A percentile compares a stretch with the other conserved stretches of the same genome.
These are phyloP conservation scores for Eucidaris tribuloides DNA, from an alignment of 35 echinoderm and acorn worm species.

Conservation along the genomic window DNA sequence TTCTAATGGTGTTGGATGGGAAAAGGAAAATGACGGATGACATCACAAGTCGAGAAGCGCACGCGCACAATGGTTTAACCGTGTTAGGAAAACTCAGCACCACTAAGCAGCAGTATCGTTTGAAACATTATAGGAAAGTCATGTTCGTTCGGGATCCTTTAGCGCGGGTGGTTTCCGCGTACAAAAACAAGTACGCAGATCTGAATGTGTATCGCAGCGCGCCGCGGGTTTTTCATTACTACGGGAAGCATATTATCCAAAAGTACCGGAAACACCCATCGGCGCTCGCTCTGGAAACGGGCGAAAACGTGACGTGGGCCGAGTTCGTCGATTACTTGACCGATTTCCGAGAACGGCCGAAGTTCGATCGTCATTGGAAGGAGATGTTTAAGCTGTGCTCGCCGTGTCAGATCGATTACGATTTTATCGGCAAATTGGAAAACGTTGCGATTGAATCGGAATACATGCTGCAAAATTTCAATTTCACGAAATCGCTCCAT, in stretches of 20 bases:
- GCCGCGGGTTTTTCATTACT: constrained; percentile 17
- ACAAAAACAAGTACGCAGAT: constrained; percentile 71
- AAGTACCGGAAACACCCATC: constrained; percentile 58
- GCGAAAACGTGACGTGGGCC: constrained; percentile 56
- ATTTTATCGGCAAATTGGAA: constrained; percentile 74
- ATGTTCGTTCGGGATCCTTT: constrained; percentile 78
- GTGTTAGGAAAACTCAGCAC: constrained; percentile 11
- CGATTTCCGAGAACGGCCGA: constrained; percentile 12
- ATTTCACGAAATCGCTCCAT: not conserved
- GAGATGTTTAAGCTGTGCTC: constrained; percentile 79
- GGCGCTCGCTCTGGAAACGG: constrained; percentile 16
- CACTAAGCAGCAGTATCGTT: not conserved
- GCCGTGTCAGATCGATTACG: constrained; percentile 67
- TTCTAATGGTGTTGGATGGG: constrained; percentile 66
- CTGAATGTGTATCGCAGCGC: constrained; percentile 29
- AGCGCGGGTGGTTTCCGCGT: constrained; percentile 64
- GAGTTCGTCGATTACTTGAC: constrained; percentile 79
- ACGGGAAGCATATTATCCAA: constrained; percentile 47
- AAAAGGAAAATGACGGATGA: constrained; percentile 20
- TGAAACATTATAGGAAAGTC: constrained; percentile 67
- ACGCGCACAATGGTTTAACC: constrained; percentile 43
- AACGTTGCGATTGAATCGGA: constrained; percentile 49
- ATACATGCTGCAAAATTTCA: constrained; percentile 47
- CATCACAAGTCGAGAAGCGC: constrained; percentile 50
- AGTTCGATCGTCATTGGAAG: constrained; percentile 75